Evolutionary conservation across 2,113 vertebrate genomes (phyloP).

Genomic region (Micronycteris hirsuta): DNA sequence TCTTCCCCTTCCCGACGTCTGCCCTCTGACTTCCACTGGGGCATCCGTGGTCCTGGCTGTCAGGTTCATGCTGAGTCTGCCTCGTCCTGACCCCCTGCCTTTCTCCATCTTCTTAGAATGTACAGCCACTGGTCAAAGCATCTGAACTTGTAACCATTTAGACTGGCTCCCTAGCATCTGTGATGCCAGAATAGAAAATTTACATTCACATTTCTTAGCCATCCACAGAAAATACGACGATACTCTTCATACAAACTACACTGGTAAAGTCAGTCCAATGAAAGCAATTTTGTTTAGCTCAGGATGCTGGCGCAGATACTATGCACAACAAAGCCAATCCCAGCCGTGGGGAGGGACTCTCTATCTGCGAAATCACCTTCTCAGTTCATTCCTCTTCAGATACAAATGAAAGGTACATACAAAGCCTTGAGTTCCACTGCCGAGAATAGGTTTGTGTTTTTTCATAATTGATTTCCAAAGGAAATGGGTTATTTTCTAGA

Average conservation of each 20-base stretch:
- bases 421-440: not conserved
- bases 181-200: not conserved
- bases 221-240: not conserved
- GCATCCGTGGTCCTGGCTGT: not conserved
- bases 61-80: not conserved
- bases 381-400: not conserved
- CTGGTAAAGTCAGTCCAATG: not conserved
- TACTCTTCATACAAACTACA: not conserved
- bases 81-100: not conserved
- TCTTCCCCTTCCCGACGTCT: not conserved
- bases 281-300: not conserved
- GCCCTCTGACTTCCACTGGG: not conserved
- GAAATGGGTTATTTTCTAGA: not conserved
- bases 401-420: not conserved
- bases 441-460: not conserved
- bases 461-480: not conserved
- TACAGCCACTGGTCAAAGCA: not conserved
- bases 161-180: not conserved
- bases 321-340: not conserved
- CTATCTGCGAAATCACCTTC: not conserved
- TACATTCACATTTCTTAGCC: not conserved
- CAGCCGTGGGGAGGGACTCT: not conserved
- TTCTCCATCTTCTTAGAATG: not conserved
- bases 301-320: not conserved
- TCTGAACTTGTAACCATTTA: not conserved